Evolutionary conservation across 1,140 invertebrate genomes (phyloP), one percentile per base, ranked within the genome.

Genomic region (Helicoverpa armigera): DNA sequence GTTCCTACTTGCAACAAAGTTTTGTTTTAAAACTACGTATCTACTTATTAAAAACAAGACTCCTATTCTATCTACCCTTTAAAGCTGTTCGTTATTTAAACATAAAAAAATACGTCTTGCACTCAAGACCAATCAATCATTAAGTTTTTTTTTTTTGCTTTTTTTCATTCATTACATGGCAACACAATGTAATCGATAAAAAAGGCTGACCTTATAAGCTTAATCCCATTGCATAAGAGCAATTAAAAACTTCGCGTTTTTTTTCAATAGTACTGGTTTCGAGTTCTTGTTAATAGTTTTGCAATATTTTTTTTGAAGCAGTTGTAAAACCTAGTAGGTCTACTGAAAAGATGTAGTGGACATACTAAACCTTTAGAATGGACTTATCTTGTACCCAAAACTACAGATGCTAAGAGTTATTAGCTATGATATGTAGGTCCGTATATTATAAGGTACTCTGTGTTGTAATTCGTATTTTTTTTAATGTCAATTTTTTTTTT

Each of bases 121-220:
- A 63, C 58, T 63, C 16, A 14, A 51, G 16, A 31, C 61, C 50
- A 73, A 80, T 72, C 67, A 72, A 80, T 80, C 56, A 80, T 80
- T 18, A 63, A 73, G 35, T 58, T 60, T 63, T 29, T 60, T 48
- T 54, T 53, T 70, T 72, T 61, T 50, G n/a, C 48, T 23, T 56
- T 75, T 73, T 80, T 63, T 72, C 18, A 61, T 51, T 72, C 56
- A 50, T 35, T 63, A 50, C 74, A 35, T 31, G 69, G 50, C 23
- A 53, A 72, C 31, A 67, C 63, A 78, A 78, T 78, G 63, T 48
- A 51, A 63, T 54, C 53, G 58, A 70, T 82, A 84, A 83, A 82
- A 81, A 76, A 48, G 54, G 50, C 18, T 81, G 85, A 84, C 86
- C 78, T 83, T 87, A 86, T 84, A 80, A 82, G 72, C 81, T 82